These are phyloP conservation scores for Gallinago solitaria DNA, from an alignment of 2,797 vertebrate species.

Conservation along the genomic window DNA sequence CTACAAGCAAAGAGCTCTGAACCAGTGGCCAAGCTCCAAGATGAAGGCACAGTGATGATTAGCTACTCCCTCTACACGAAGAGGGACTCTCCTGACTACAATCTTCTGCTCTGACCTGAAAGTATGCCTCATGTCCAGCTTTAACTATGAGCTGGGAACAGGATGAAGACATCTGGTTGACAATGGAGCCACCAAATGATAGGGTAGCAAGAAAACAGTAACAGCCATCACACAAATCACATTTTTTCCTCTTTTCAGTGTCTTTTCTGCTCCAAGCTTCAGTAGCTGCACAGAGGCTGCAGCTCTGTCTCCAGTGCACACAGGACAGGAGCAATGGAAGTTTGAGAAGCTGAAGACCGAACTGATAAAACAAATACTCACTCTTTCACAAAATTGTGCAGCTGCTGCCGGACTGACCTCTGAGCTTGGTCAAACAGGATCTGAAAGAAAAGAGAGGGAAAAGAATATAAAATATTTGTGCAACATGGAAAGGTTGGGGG, in stretches of 20 bases:
- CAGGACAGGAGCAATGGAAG: neutral
- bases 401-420: constrained; percentile 93
- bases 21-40: neutral
- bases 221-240: neutral
- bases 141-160: neutral
- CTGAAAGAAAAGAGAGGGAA: constrained; percentile 67
- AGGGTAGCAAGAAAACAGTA: neutral
- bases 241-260: neutral
- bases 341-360: neutral
- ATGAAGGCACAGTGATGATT: neutral
- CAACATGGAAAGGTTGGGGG: neutral
- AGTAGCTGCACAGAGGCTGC: neutral
- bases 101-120: neutral
- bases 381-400: constrained; percentile 98
- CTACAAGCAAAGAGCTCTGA: neutral
- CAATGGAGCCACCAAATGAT: neutral
- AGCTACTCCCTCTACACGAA: neutral
- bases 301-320: neutral
- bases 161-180: neutral
- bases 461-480: too few species aligned
- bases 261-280: neutral
- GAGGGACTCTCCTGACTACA: neutral
- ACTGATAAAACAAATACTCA: constrained; percentile 77
- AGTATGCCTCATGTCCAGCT: neutral
- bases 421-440: constrained; percentile 98